These are phyloP conservation scores for Tortricodes alternella DNA, from an alignment of 2,888 invertebrate species.

Conservation along the genomic window DNA sequence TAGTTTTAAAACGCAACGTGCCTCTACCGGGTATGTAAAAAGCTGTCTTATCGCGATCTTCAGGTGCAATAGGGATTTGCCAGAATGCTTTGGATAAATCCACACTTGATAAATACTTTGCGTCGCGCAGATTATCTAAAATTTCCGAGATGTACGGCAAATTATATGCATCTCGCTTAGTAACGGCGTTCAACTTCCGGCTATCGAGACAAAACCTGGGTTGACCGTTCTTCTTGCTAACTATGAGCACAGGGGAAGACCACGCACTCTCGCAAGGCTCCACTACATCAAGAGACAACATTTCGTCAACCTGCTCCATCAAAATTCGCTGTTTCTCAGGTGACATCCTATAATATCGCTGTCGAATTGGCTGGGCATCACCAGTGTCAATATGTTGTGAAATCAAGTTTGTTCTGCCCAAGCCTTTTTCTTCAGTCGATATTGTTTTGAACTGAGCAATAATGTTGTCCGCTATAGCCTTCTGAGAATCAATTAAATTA, in stretches of 20 bases:
- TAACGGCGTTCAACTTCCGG: slow-evolving; percentile 33
- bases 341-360: slow-evolving; percentile 31
- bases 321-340: slow-evolving; percentile 33
- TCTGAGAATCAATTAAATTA: neutral
- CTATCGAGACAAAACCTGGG: slow-evolving; percentile 37
- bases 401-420: slow-evolving; percentile 18
- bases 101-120: slow-evolving; percentile 32
- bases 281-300: slow-evolving; percentile 26
- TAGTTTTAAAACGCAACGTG: neutral
- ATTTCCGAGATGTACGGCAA: slow-evolving; percentile 35
- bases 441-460: slow-evolving; percentile 18
- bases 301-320: slow-evolving; percentile 20
- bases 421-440: slow-evolving; percentile 14
- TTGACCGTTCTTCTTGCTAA: slow-evolving; percentile 32
- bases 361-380: slow-evolving; percentile 16
- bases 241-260: slow-evolving; percentile 31
- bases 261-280: slow-evolving; percentile 32
- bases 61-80: slow-evolving; percentile 26
- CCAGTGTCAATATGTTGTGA: slow-evolving; percentile 29
- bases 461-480: neutral
- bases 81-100: slow-evolving; percentile 29
- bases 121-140: slow-evolving; percentile 35
- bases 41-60: slow-evolving; percentile 34
- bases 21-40: slow-evolving; percentile 26
- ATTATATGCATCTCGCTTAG: slow-evolving; percentile 30